Conservation (phyloP, 2,888 invertebrate species). For the Sussaba pulchella region DNA sequence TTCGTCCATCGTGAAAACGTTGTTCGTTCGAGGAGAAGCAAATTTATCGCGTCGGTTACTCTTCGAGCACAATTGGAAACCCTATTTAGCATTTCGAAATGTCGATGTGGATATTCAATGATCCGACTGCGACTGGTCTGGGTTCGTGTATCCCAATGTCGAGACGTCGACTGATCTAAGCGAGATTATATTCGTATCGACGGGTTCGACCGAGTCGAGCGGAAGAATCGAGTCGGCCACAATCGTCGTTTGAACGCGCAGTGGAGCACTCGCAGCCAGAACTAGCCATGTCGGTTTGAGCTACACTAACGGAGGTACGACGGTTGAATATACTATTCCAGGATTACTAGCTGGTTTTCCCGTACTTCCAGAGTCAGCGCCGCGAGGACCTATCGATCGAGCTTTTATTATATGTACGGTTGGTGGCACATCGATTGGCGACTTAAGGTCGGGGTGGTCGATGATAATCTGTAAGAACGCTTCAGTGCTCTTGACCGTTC, state of each 20-base stretch:
- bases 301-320: not conserved
- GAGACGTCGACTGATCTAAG: not conserved
- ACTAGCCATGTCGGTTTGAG: not conserved
- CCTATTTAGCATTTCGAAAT: constrained; percentile 17
- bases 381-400: not conserved
- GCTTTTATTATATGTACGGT: not conserved
- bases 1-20: constrained; percentile 1
- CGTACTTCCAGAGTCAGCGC: not conserved
- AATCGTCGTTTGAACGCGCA: not conserved
- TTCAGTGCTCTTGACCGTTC: no score
- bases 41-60: constrained; percentile 37
- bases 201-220: constrained; percentile 17
- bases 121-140: not conserved
- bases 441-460: not conserved
- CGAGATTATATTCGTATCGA: not conserved
- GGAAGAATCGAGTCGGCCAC: constrained; percentile 12
- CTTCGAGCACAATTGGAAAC: not conserved
- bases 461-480: no score
- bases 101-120: not conserved
- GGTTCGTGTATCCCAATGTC: not conserved
- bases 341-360: not conserved
- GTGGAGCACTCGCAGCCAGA: not conserved
- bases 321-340: not conserved
- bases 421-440: not conserved
- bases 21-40: not conserved